A percentile compares a stretch with the other conserved stretches of the same genome.
These are phyloP conservation scores for Dryobota labecula DNA, from an alignment of 2,888 invertebrate species.

Conservation along the genomic window DNA sequence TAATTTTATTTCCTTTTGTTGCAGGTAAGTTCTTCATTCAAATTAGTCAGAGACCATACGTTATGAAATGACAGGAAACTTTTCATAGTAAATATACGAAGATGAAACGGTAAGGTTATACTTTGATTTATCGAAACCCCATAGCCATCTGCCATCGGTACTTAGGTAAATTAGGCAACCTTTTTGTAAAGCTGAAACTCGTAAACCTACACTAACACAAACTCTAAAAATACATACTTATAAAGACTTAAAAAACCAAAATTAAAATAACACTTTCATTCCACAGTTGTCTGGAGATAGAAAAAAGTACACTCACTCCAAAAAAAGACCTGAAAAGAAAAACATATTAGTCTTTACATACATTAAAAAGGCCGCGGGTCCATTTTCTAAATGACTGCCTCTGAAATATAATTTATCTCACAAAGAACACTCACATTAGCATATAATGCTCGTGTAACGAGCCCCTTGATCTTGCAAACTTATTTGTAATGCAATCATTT, in stretches of 20 bases:
- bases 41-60: background rate
- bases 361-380: slow-evolving; percentile 51
- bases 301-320: slow-evolving; percentile 36
- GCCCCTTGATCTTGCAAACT: slow-evolving; percentile 56
- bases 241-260: background rate
- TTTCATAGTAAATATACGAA: background rate
- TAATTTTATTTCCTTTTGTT: slow-evolving; percentile 54
- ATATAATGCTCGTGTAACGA: slow-evolving; percentile 78
- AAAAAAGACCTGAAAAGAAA: slow-evolving; percentile 33
- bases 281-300: slow-evolving; percentile 2
- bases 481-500: slow-evolving; percentile 65
- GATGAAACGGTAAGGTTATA: slow-evolving; percentile 22
- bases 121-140: background rate
- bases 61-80: background rate
- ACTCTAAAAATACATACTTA: background rate
- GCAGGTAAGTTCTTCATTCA: slow-evolving; percentile 53
- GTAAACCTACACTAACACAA: background rate
- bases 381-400: slow-evolving; percentile 72
- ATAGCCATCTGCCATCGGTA: background rate
- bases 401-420: slow-evolving; percentile 75
- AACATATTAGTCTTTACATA: slow-evolving; percentile 64
- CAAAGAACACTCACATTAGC: slow-evolving; percentile 77
- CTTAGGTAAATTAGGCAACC: background rate
- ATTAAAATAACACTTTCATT: slow-evolving; percentile 11
- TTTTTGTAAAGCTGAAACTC: background rate